These are phyloP conservation scores for Megalopta genalis DNA, from an alignment of 1,140 invertebrate species.

Conservation along the genomic window DNA sequence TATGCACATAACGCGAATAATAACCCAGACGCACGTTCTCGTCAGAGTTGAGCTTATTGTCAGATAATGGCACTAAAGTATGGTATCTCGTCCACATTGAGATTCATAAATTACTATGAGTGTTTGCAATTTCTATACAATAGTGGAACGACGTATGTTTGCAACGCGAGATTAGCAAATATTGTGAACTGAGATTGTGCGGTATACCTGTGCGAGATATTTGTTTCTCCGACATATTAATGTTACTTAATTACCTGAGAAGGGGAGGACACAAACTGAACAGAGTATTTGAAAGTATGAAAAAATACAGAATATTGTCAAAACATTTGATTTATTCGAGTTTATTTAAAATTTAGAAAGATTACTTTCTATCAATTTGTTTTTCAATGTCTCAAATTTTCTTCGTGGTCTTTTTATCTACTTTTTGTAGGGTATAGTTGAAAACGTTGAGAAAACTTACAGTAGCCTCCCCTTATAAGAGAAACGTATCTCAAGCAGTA, in stretches of 20 bases:
- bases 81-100: conserved; percentile 21
- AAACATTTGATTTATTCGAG: not conserved
- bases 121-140: conserved; percentile 9
- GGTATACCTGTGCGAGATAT: not conserved
- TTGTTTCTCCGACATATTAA: conserved; percentile 16
- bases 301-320: too few relatives aligned
- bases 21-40: conserved; percentile 30
- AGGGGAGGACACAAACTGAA: not conserved
- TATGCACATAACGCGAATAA: not conserved
- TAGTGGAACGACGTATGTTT: conserved; percentile 13
- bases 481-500: conserved; percentile 12
- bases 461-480: not conserved
- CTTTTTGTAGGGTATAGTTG: not conserved
- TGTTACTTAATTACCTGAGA: conserved; percentile 29
- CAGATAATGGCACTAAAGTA: conserved; percentile 54
- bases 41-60: conserved; percentile 39
- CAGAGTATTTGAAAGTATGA: not conserved
- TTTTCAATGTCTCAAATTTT: not conserved
- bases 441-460: not conserved
- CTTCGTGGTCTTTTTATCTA: not conserved
- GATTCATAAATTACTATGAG: conserved; percentile 2
- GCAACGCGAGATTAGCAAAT: conserved; percentile 7
- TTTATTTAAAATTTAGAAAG: not conserved
- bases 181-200: conserved; percentile 19
- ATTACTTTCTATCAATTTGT: not conserved